Conservation (phyloP, 2,888 invertebrate species). For the Lithophane ornitopus region DNA sequence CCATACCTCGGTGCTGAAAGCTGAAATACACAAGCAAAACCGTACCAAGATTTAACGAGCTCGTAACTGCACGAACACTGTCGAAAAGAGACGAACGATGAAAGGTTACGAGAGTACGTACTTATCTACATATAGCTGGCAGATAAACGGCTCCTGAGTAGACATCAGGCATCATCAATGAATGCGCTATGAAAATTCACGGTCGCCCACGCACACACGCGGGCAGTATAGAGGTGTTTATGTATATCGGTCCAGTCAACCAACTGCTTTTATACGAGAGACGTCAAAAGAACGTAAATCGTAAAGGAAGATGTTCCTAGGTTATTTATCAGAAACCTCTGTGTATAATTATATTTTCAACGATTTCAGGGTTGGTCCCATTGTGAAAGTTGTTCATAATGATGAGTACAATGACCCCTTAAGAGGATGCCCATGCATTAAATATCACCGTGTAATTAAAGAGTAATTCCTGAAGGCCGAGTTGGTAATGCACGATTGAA, state of each 20-base stretch:
- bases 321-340: not conserved
- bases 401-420: too few relatives aligned
- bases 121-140: constrained; percentile 47
- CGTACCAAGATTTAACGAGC: not conserved
- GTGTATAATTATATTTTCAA: too few relatives aligned
- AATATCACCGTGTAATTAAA: too few relatives aligned
- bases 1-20: not conserved
- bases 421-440: too few relatives aligned
- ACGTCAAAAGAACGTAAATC: constrained; percentile 38
- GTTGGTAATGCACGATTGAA: constrained; percentile 34
- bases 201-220: constrained; percentile 57
- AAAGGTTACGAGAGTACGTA: constrained; percentile 48
- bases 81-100: constrained; percentile 37
- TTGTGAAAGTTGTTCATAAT: too few relatives aligned
- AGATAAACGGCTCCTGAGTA: constrained; percentile 62
- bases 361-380: too few relatives aligned
- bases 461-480: constrained; percentile 25
- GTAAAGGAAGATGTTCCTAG: constrained; percentile 25
- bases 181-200: constrained; percentile 71
- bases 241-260: constrained; percentile 40
- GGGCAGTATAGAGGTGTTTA: constrained; percentile 39
- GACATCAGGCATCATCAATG: constrained; percentile 67
- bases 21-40: not conserved
- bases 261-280: constrained; percentile 24
- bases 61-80: constrained; percentile 1